phyloP scores from a whole-genome alignment of 2,113 vertebrate species.

The Laterallus jamaicensis region DNA sequence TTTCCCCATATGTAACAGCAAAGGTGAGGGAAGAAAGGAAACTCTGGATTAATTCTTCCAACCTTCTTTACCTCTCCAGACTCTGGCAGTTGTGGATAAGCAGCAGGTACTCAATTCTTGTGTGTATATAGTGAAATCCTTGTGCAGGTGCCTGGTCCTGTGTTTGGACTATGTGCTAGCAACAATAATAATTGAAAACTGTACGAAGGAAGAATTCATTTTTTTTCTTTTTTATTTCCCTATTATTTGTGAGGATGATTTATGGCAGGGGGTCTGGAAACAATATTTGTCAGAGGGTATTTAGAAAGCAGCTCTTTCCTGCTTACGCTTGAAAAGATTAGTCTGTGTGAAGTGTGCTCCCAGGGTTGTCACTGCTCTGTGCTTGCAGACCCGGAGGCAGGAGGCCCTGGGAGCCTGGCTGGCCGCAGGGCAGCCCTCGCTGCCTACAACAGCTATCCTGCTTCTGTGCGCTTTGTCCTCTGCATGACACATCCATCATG shows the following conservation, averaged over 20 bases:
- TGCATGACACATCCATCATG: background rate
- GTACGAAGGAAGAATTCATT: background rate
- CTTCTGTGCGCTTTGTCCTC: background rate
- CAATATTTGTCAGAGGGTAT: background rate
- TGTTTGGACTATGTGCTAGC: background rate
- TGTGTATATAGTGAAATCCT: background rate
- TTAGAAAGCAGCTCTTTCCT: background rate
- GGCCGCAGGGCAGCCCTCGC: fast-evolving
- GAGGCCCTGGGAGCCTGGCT: background rate
- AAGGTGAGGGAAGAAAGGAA: background rate
- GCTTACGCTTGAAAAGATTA: background rate
- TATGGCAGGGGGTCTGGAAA: background rate
- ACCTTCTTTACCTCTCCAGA: background rate
- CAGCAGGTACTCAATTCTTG: background rate
- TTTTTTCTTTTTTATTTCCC: background rate
- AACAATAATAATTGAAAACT: background rate
- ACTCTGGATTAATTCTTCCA: background rate
- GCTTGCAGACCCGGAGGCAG: fast-evolving
- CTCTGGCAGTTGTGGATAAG: background rate
- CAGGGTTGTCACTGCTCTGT: background rate
- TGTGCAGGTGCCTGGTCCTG: background rate
- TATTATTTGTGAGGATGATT: background rate
- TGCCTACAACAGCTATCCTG: background rate
- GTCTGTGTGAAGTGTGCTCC: fast-evolving
- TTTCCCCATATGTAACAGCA: background rate